These are phyloP conservation scores for Talpa occidentalis DNA, from an alignment of 2,113 vertebrate genomes.

Conservation along the genomic window DNA sequence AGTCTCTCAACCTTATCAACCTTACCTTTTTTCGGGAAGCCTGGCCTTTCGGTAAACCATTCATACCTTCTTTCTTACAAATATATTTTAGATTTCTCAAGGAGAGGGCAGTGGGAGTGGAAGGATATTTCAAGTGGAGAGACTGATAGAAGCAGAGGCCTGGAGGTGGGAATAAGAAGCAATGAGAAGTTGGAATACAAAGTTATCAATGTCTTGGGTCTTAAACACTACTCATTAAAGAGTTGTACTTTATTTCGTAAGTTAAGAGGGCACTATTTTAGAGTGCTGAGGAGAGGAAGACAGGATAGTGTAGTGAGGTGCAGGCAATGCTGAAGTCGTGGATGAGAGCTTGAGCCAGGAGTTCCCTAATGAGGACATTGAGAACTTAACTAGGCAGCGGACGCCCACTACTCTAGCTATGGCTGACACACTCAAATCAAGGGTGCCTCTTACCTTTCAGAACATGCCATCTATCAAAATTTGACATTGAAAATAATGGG, in stretches of 20 bases:
- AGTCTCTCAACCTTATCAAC: neutral
- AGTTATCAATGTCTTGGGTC: neutral
- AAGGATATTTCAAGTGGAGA: neutral
- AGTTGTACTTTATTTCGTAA: neutral
- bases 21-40: neutral
- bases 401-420: neutral
- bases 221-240: neutral
- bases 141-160: neutral
- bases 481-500: neutral
- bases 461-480: neutral
- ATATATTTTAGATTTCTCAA: conserved; percentile 12
- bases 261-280: neutral
- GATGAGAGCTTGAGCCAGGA: neutral
- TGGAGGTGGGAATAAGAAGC: neutral
- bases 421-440: neutral
- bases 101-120: neutral
- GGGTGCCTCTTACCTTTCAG: neutral
- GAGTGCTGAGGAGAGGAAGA: neutral
- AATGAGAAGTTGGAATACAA: neutral
- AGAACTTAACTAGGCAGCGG: neutral
- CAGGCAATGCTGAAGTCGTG: no score
- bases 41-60: neutral
- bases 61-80: conserved; percentile 33
- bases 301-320: neutral
- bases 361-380: neutral